Base-by-base conservation (phyloP, 1,140 invertebrate genomes). In the Mycetomoellerius zeteki region DNA sequence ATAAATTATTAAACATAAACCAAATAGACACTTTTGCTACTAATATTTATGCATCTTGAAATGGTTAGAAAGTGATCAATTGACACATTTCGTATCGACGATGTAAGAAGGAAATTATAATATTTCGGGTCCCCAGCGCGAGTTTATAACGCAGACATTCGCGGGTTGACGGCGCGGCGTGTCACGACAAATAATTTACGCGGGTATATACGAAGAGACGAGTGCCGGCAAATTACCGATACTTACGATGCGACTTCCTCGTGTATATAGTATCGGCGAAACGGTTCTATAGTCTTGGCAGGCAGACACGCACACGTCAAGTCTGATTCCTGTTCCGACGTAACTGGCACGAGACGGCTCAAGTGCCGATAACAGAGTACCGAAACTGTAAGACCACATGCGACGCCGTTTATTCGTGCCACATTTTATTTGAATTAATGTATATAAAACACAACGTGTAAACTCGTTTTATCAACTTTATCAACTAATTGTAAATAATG, bases 141-240 rank as follows among this genome's bases (percentile, higher is more conserved):
- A 19, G 14, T 60, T 76, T 33, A 37, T 58, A 52, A 24, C 30
- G 47, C 60, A 47, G n/a, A 54, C 12, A 80, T 12, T 67, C 30
- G 80, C 19, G 37, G 6, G 5, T 60, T 47, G 80, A 72, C 52
- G 52, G 52, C 30, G 33, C 52, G 52, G 52, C 30, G 33, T 30
- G 67, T 82, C 78, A 82, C 65, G 47, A 33, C 30, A 47, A 43
- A 76, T 76, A 77, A 85, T 85, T 77, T 82, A 72, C 77, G 77
- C 62, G 77, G 12, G n/a, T 54, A 52, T 50, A 21, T 2, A 10
- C 64, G 64, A 10, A 3, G 56, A 27, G 8, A 37, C 52, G 52
- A 82, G 67, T 30, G 43, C 24, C 78, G 37, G 37, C 33, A 60
- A 82, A 82, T 82, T 82, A 82, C 54, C 80, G 67, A 27, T 82